Percentiles rank a stretch among this genome's conserved stretches.
Evolutionary conservation across 2,797 vertebrate genomes (phyloP).

Genomic region (Pangasius larnaudii): DNA sequence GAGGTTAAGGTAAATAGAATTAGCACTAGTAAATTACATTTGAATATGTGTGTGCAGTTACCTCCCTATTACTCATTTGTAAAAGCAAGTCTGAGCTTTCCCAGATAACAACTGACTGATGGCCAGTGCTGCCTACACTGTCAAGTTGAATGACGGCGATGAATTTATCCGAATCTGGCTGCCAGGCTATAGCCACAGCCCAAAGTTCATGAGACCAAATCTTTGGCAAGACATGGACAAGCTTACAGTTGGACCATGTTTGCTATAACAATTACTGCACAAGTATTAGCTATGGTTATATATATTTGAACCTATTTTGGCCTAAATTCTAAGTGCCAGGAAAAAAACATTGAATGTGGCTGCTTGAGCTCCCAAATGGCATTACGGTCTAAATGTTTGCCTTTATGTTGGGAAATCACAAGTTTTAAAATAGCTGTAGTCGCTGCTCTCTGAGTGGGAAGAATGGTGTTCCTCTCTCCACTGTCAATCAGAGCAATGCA

Average conservation of each 20-base stretch:
- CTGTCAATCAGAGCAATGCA: background rate
- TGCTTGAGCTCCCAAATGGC: background rate
- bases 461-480: background rate
- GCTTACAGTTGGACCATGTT: background rate
- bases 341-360: background rate
- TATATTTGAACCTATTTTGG: background rate
- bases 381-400: background rate
- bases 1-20: background rate
- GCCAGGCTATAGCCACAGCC: background rate
- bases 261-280: background rate
- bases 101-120: slow-evolving; percentile 8
- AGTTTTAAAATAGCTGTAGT: slow-evolving; percentile 2
- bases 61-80: background rate
- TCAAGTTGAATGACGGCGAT: background rate
- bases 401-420: background rate
- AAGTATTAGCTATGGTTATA: background rate
- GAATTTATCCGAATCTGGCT: background rate
- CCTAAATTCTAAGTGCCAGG: background rate
- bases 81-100: slow-evolving; percentile 16
- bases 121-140: background rate
- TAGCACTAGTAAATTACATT: background rate
- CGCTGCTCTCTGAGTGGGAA: background rate
- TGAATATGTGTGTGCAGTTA: slow-evolving; percentile 19
- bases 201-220: background rate
- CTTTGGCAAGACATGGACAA: background rate